These are phyloP conservation scores for Uria aalge DNA, from an alignment of 2,113 vertebrate genomes.

Conservation along the genomic window DNA sequence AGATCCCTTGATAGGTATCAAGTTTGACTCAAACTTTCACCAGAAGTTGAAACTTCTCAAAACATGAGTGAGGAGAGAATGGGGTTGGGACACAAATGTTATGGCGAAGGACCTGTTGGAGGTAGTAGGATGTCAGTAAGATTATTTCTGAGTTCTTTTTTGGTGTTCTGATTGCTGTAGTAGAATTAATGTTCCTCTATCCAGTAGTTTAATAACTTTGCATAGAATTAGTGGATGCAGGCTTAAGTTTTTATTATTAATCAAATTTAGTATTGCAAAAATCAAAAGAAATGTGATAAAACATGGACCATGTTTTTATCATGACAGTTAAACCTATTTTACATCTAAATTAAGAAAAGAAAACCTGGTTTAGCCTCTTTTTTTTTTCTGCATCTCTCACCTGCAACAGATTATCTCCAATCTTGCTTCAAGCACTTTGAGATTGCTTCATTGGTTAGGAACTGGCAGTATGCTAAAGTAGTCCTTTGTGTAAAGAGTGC, in stretches of 20 bases:
- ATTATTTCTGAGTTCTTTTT: neutral
- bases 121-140: neutral
- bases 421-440: neutral
- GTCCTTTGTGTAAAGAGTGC: neutral
- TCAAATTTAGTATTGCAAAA: neutral
- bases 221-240: neutral
- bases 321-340: neutral
- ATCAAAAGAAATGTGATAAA: neutral
- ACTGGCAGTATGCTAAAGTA: neutral
- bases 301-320: rapidly evolving
- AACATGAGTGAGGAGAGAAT: neutral
- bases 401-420: neutral
- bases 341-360: neutral
- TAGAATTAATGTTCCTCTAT: neutral
- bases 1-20: neutral
- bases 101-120: neutral
- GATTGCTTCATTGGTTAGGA: neutral
- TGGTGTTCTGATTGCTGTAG: neutral
- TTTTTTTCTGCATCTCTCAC: neutral
- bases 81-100: neutral
- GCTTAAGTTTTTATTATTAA: neutral
- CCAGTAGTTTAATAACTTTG: neutral
- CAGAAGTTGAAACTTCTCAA: neutral
- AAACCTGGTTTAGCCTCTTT: neutral
- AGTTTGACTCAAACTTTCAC: neutral